Percentiles rank a stretch among this genome's conserved stretches.
These are phyloP conservation scores for Stomorhina lunata DNA, from an alignment of 2,888 invertebrate species.

Conservation along the genomic window DNA sequence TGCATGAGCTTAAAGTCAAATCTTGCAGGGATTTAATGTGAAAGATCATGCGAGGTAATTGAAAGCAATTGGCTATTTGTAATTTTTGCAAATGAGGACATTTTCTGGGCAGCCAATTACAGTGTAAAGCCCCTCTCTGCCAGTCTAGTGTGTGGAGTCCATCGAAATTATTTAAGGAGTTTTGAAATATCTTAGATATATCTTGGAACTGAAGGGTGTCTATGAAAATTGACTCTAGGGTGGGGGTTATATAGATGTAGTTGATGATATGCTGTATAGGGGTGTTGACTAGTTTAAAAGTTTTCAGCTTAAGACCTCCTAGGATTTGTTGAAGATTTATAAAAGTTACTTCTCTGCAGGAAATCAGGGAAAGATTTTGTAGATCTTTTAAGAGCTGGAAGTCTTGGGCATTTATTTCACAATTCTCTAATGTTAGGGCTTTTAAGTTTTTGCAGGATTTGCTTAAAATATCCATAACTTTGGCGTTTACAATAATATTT, in stretches of 20 bases:
- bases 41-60: neutral
- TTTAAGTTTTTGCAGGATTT: conserved; percentile 27
- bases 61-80: conserved; percentile 29
- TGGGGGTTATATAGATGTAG: conserved; percentile 37
- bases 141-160: conserved; percentile 11
- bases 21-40: conserved; percentile 13
- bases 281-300: conserved; percentile 34
- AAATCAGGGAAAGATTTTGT: neutral
- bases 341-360: conserved; percentile 38
- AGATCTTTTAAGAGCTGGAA: conserved; percentile 20
- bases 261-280: conserved; percentile 4
- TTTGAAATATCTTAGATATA: conserved; percentile 54
- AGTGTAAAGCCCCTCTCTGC: conserved; percentile 39
- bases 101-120: conserved; percentile 50
- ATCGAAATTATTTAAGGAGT: conserved; percentile 42
- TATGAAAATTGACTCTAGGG: conserved; percentile 37
- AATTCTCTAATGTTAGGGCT: conserved; percentile 15
- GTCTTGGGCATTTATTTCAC: conserved; percentile 32
- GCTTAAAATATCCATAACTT: conserved; percentile 35
- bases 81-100: conserved; percentile 38
- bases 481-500: neutral
- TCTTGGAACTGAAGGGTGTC: conserved; percentile 16
- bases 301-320: conserved; percentile 35
- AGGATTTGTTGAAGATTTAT: conserved; percentile 54
- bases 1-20: conserved; percentile 18